Evolutionary conservation across 1,140 invertebrate species (phyloP), one percentile per base, ranked within the genome.

Genomic region (Homalodisca vitripennis): DNA sequence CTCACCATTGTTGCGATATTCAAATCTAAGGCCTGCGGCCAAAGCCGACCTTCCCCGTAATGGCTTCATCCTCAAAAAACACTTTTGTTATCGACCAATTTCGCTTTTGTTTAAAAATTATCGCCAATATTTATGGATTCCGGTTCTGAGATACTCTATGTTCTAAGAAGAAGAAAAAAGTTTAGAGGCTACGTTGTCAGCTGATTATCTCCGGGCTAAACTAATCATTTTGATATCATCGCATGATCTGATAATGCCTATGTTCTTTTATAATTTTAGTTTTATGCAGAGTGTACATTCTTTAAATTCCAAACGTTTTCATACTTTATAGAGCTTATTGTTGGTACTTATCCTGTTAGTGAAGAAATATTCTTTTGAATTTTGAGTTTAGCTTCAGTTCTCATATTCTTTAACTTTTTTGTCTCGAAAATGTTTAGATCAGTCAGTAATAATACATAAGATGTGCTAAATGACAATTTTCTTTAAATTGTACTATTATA

Each of bases 21-120:
- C 55, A 60, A 60, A 60, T 60, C 55, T 60, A 60, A 3, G 6
- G 22, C 55, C 55, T 26, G 22, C 22, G 26, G 55, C 22, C 22
- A 26, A 10, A 10, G 22, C 14, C 55, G 55, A 30, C 55, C 55
- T 26, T 51, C 55, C 2, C 55, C 3, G 24, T 27, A 60, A 60
- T 60, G 55, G 55, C 55, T 60, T 60, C 55, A 60, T 60, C 55
- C 55, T 29, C 3, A 60, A 60, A 60, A 60, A 60, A 60, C 55
- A 60, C 55, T 60, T 30, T 30, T 60, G 55, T 22, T 27, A 60
- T 60, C 55, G 14, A 29, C 55, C 55, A 24, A 60, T 27, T 60
- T 60, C 22, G 55, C 55, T 2, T 60, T 60, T 60, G 24, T 60
- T 24, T 27, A 10, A 6, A 60, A 60, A 30, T 60, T 60, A 60